These are phyloP conservation scores for Apaloderma vittatum DNA, from an alignment of 2,113 vertebrate species.

Conservation along the genomic window DNA sequence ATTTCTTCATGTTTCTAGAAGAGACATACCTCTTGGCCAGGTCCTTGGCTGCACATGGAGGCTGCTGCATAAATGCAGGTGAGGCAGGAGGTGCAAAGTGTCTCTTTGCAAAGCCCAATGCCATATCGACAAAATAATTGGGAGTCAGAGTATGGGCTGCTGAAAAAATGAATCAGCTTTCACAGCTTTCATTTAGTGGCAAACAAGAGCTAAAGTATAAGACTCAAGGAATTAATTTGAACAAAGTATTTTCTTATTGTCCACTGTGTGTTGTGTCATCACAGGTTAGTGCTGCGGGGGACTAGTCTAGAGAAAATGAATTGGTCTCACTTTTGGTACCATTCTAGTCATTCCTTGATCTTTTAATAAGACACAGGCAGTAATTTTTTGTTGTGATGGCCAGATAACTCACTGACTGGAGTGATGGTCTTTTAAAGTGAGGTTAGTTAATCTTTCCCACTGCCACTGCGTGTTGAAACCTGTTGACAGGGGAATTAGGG, in stretches of 20 bases:
- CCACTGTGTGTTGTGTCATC: neutral
- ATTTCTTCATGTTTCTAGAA: neutral
- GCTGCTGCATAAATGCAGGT: rapidly evolving
- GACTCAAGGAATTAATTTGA: neutral
- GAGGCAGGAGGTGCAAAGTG: neutral
- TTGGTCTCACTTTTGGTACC: neutral
- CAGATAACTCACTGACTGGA: neutral
- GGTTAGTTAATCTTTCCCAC: neutral
- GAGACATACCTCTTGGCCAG: neutral
- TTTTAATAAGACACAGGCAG: neutral
- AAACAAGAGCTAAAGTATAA: neutral
- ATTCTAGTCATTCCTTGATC: rapidly evolving
- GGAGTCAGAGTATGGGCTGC: neutral
- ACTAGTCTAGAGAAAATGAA: neutral
- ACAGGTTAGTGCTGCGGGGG: neutral
- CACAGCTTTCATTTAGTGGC: neutral
- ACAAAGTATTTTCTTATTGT: neutral
- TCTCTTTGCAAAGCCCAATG: neutral
- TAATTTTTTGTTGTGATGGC: neutral
- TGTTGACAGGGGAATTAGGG: constrained; percentile 9
- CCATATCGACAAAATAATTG: neutral
- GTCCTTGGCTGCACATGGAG: neutral
- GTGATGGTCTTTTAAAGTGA: neutral
- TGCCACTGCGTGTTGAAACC: neutral
- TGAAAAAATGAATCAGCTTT: neutral